Conservation (phyloP, 2,113 vertebrate species). For the Rhea pennata region DNA sequence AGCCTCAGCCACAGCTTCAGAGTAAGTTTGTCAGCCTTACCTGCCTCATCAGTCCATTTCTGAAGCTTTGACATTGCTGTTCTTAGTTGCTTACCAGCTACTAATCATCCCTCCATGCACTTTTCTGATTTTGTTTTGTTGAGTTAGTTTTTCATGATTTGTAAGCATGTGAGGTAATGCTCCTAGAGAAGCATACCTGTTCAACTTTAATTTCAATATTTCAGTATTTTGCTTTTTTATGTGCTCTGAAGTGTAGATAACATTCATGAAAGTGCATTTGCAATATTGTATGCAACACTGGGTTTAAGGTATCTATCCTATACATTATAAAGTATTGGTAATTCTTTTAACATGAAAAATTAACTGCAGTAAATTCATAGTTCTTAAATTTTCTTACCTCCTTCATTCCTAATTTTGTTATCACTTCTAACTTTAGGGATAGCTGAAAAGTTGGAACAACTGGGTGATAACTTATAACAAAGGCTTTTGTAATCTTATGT, state of each 20-base stretch:
- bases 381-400: not conserved
- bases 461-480: not conserved
- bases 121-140: conserved; percentile 56
- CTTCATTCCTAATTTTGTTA: not conserved
- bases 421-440: not conserved
- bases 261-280: not conserved
- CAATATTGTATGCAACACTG: not conserved
- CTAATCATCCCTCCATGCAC: conserved; percentile 60
- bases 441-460: not conserved
- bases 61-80: conserved; percentile 77
- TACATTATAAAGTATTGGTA: not conserved
- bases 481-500: not conserved
- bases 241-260: not conserved
- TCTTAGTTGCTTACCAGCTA: conserved; percentile 70
- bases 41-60: conserved; percentile 79
- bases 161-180: conserved; percentile 54
- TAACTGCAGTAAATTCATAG: not conserved
- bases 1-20: conserved; percentile 98
- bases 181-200: conserved; percentile 50
- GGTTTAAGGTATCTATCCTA: not conserved
- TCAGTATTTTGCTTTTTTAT: not conserved
- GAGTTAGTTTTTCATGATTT: conserved; percentile 62
- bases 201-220: not conserved
- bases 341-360: not conserved
- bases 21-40: conserved; percentile 98